phyloP scores from a whole-genome alignment of 2,888 invertebrate species.

The Drosophila austrosaltans region DNA sequence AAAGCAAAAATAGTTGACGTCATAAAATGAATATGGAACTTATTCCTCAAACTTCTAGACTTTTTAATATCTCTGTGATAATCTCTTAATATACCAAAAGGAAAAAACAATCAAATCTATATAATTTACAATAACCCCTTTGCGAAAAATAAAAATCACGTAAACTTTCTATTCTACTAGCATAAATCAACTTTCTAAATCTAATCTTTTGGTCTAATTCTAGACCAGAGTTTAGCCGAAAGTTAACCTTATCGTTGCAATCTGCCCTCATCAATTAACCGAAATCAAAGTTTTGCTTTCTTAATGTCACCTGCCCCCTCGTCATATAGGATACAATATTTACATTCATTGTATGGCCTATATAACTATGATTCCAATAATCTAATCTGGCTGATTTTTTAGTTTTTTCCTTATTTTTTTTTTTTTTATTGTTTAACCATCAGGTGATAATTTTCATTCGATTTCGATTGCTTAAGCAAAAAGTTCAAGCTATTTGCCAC shows the following conservation, averaged over 20 bases:
- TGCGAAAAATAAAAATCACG: neutral
- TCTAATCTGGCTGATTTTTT: slow-evolving; percentile 30
- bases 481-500: slow-evolving; percentile 25
- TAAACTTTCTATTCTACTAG: neutral
- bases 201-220: neutral
- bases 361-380: slow-evolving; percentile 33
- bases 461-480: slow-evolving; percentile 10
- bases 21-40: no score
- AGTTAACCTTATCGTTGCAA: neutral
- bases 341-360: neutral
- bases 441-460: slow-evolving; percentile 38
- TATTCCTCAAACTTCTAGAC: no score
- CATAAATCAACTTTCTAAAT: slow-evolving; percentile 5
- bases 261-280: neutral
- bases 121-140: neutral
- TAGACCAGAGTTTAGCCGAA: neutral
- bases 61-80: no score
- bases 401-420: neutral
- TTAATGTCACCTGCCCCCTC: neutral
- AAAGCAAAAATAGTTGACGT: no score
- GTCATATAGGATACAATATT: neutral
- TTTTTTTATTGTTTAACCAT: neutral
- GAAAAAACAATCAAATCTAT: neutral
- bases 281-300: slow-evolving; percentile 5
- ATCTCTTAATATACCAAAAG: neutral